A percentile compares a stretch with the other conserved stretches of the same genome.
Evolutionary conservation across 1,140 invertebrate genomes (phyloP).

Genomic region (Micrasema longulum): DNA sequence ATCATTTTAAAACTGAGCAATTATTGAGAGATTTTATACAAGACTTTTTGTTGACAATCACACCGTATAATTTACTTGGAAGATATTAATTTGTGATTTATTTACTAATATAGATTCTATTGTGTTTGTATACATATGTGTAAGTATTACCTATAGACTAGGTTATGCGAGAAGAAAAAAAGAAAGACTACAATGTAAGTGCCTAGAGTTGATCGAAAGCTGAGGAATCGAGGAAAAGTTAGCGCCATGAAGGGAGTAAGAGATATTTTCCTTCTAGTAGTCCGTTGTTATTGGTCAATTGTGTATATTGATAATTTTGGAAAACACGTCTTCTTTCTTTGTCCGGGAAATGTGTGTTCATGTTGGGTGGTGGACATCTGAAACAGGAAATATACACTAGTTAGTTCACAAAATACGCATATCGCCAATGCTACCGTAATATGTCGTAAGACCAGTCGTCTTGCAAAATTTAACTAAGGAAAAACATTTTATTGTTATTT

Average conservation of each 20-base stretch:
- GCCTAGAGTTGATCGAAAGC: neutral
- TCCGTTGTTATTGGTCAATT: conserved; percentile 13
- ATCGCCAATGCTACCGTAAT: too few relatives aligned
- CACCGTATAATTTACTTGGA: too few relatives aligned
- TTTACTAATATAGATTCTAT: too few relatives aligned
- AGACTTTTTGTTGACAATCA: too few relatives aligned
- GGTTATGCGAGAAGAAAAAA: neutral
- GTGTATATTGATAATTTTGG: conserved; percentile 10
- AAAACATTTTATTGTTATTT: too few relatives aligned
- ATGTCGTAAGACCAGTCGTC: too few relatives aligned
- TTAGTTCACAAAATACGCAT: too few relatives aligned
- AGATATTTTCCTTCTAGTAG: conserved; percentile 29
- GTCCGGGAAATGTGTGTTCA: conserved; percentile 24
- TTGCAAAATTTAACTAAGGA: too few relatives aligned
- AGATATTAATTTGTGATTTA: too few relatives aligned
- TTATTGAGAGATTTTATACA: too few relatives aligned
- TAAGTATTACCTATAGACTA: neutral
- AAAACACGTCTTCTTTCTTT: conserved; percentile 26
- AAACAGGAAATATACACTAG: too few relatives aligned
- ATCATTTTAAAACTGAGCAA: too few relatives aligned
- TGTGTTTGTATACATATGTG: neutral
- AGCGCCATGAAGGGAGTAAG: conserved; percentile 28
- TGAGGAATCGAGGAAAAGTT: conserved; percentile 1
- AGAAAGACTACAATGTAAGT: neutral
- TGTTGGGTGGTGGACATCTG: conserved; percentile 28